Base-by-base conservation (phyloP, 2,888 invertebrate genomes). In the Drosophila quasianomalipes region DNA sequence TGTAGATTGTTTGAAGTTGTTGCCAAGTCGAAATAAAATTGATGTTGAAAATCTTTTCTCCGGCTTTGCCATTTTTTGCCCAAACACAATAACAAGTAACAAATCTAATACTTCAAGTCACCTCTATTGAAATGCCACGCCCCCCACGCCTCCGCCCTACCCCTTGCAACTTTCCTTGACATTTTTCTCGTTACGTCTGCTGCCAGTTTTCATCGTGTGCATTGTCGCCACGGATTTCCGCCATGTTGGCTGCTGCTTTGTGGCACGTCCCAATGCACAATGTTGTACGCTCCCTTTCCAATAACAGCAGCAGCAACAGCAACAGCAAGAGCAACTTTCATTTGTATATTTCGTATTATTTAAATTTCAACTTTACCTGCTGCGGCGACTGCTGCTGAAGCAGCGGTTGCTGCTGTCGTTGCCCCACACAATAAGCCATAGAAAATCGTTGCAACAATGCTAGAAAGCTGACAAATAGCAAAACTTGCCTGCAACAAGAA, bases 151-250 rank as follows among this genome's bases (percentile, higher is more conserved):
- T 28, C 19, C 51, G 14, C 35, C 12, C 4, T 7, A 4, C 2
- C 28, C 14, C 12, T 14, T 1, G 14, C 22, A 30, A 9, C 49
- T 35, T 12, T 12, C 33, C n/a, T 33, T 35, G 39, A 12, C 47
- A 31, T 64, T 33, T 47, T 57, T 72, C 71, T 52, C 52, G 33
- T 64, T 64, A 58, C 22, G 64, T 65, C 65, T 59, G 58, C 51
- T 53, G 71, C 62, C 70, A 47, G 65, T 53, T 57, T 59, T 41
- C 53, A 74, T 70, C 62, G 73, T 81, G 62, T 68, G 79, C 78
- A 77, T 79, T 85, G 85, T 89, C 89, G 89, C 87, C 91, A 86
- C 89, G 85, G 85, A 85, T 70, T 81, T 85, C 89, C 90, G 90
- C 86, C 89, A 90, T 90, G 89, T 86, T 89, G 86, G 83, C 81